Conservation (phyloP, 2,113 vertebrate species). For the Hippotragus niger region DNA sequence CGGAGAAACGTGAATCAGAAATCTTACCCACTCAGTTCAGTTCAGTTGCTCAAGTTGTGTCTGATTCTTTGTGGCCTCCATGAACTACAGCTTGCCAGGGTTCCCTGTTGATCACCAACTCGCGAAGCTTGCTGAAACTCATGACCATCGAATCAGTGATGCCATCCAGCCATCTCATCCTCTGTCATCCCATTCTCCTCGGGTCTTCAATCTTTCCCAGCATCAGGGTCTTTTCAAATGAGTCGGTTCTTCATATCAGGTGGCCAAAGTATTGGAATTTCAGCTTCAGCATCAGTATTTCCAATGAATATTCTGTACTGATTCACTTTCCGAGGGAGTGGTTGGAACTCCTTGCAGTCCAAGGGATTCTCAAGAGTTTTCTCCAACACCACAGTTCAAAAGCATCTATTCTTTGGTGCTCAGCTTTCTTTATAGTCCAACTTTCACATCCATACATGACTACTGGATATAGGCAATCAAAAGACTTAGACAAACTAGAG, state of each 20-base stretch:
- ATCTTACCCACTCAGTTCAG: background rate
- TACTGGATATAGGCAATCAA: background rate
- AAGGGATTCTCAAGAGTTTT: background rate
- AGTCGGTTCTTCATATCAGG: background rate
- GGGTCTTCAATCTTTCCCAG: background rate
- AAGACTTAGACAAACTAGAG: background rate
- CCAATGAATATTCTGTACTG: background rate
- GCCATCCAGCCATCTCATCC: background rate
- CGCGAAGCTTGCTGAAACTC: background rate
- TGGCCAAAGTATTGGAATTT: background rate
- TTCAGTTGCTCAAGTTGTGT: background rate
- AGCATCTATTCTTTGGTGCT: background rate
- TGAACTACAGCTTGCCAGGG: background rate
- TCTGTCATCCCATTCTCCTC: background rate
- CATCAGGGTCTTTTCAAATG: background rate
- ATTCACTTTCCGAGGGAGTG: background rate
- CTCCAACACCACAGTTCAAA: background rate
- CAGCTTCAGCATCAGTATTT: background rate
- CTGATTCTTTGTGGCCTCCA: background rate
- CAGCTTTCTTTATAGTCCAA: background rate
- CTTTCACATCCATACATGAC: background rate
- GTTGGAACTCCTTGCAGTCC: background rate
- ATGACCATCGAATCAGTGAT: background rate
- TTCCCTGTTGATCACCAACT: background rate
- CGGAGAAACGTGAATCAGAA: background rate